Evolutionary conservation across 2,888 invertebrate species (phyloP), one percentile per base, ranked within the genome.

Genomic region (Oscheius sp.): DNA sequence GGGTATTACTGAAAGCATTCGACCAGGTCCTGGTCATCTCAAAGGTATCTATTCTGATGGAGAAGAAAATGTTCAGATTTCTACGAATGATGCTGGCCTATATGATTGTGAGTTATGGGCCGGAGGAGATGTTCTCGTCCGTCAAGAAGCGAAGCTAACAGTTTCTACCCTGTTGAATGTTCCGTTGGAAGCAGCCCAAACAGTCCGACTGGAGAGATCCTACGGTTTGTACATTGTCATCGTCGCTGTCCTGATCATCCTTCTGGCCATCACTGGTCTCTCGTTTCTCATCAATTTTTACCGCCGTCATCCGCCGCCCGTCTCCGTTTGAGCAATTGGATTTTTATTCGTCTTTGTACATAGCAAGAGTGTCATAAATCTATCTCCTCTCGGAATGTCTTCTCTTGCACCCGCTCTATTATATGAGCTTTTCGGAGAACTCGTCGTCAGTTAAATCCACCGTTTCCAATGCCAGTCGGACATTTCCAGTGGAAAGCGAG

Each of bases 71-170:
- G 17, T 14, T 66, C 49, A 70, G 66, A 41, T 51, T 2, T 1
- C 17, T 1, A 14, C 67, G 47, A 64, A 67, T 14, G 74, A 77
- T 68, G 61, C 71, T 44, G 77, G 77, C 59, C 64, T 63, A 65
- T 77, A 75, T 50, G 70, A 70, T 44, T 77, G 77, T 57, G 75
- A 77, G 63, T 36, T 77, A 59, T 77, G 77, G 77, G 77, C 71
- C 22, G 73, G 72, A n/a, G 64, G 67, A 28, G 65, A 70, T 26
- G 57, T 73, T 36, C 59, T 77, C 17, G 44, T 63, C 20, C 62
- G 61, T 12, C 74, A 77, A 38, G 59, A 54, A 17, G 66, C 70
- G 0, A 59, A 41, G 24, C n/a, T 59, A n/a, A 41, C 44, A 4
- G 44, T 59, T 6, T 26, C 26, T 22, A 22, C 59, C 28, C 24